Conservation (phyloP, 2,113 vertebrate genomes). For the Motacilla tschutschensis region DNA sequence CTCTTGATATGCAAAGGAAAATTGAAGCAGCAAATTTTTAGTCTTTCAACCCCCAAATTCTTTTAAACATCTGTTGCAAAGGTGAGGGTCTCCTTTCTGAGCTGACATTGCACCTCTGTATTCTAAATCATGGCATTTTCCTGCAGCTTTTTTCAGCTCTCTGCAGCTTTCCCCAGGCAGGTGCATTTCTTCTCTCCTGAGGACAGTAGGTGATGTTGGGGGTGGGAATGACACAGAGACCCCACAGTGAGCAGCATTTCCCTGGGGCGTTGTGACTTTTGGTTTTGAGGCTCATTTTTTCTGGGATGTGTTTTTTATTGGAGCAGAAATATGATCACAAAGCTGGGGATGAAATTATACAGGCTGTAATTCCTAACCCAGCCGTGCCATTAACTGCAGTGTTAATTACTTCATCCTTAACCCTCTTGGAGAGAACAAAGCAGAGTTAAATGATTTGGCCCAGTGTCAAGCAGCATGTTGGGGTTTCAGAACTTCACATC, state of each 20-base stretch:
- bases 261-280: not conserved
- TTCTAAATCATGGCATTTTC: not conserved
- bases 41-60: not conserved
- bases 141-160: not conserved
- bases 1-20: not conserved
- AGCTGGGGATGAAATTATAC: not conserved
- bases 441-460: not conserved
- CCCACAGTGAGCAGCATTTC: not conserved
- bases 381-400: not conserved
- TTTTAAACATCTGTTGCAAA: not conserved
- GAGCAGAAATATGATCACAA: not conserved
- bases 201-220: not conserved
- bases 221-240: not conserved
- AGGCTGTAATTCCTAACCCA: not conserved
- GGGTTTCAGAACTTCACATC: not conserved
- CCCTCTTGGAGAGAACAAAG: not conserved
- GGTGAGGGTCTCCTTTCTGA: not conserved
- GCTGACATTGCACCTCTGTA: rapidly evolving
- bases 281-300: not conserved
- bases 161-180: not conserved
- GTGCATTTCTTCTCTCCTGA: not conserved
- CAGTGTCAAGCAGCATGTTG: not conserved
- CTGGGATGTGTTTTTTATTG: not conserved
- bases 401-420: not conserved
- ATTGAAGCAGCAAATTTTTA: not conserved